Base-by-base conservation (phyloP, 2,888 invertebrate genomes). In the Andrena bucephala region DNA sequence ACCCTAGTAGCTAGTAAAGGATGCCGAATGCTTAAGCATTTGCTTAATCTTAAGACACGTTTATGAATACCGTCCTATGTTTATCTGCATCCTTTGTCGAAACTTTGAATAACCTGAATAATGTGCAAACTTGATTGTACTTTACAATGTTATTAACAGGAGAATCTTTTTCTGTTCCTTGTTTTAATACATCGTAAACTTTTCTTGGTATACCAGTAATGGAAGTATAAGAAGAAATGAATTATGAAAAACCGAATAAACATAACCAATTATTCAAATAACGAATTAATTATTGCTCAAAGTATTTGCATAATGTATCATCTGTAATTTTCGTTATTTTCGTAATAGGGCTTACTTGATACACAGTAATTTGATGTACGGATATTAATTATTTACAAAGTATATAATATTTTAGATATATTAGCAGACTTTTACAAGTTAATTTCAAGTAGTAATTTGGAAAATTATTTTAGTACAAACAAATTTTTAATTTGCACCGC, bases 251-350 rank as follows among this genome's bases (percentile, higher is more conserved):
- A 57, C 27, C 50, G 13, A 27, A 27, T 5, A 31, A 57, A 27
- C 10, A 27, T 27, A 13, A 57, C 27, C 10, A 57, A 24, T 57
- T 27, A 27, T 24, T 10, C 20, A 54, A 54, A 54, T 24, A 54
- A 10, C 57, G 57, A 57, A 57, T 57, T 57, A 57, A 2, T 57
- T 57, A 57, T 57, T 57, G 57, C 57, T 57, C 3, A 57, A 57
- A 1, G 24, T 57, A 24, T 27, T 57, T 27, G 7, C 57, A 57
- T 57, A 24, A 57, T 27, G 3, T 27, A 24, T 57, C 2, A 27
- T 57, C 27, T 10, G 10, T 16, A 42, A 42, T 42, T 42, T 42
- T 42, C 42, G 1, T 42, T 5, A 42, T 42, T 4, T 42, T 42
- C 42, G 13, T 13, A 42, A 42, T 42, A 42, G 13, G 16, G 16